Base-by-base conservation (phyloP, 2,888 invertebrate genomes). In the Thymelicus acteon region DNA sequence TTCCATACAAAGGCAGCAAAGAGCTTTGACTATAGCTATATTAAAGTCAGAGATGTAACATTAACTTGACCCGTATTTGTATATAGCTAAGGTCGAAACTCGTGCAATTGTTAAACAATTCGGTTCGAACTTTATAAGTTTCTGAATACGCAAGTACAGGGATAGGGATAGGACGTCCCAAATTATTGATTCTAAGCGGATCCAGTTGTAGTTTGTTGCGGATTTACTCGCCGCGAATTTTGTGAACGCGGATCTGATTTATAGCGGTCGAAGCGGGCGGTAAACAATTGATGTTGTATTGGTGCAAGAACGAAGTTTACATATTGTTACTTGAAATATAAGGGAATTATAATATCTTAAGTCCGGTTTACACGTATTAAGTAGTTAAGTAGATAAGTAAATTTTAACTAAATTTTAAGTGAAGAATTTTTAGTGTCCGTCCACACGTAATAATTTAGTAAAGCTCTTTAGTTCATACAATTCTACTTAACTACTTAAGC, bases 131-230 rank as follows among this genome's bases (percentile, higher is more conserved):
- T 69, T 67, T 63, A 47, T 58, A 60, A 75, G 60, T 76, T 75
- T 72, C 60, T 61, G 72, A 75, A 76, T 72, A 70, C 67, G 64
- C 62, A 75, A 72, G 66, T 63, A 69, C 65, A 67, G 67, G 62
- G 57, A 71, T 67, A 68, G 73, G 71, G 65, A 73, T 62, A 69
- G 72, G 69, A 58, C 49, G 72, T 74, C 72, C 70, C 52, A 72
- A 73, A 74, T 74, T 75, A 75, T 76, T 76, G 75, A 76, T 76
- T 76, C 72, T 72, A 72, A 75, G 70, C 73, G 72, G 73, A 76
- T 75, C 70, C 63, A 52, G 72, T 61, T 71, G 72, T 68, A 71
- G 70, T 74, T 73, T 72, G 70, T 74, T 60, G 71, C 60, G 63
- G 65, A 70, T 70, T 65, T 64, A 65, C 64, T 58, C 58, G 63